Evolutionary conservation across 2,797 vertebrate species (phyloP).

Genomic region (Nyctibius grandis): DNA sequence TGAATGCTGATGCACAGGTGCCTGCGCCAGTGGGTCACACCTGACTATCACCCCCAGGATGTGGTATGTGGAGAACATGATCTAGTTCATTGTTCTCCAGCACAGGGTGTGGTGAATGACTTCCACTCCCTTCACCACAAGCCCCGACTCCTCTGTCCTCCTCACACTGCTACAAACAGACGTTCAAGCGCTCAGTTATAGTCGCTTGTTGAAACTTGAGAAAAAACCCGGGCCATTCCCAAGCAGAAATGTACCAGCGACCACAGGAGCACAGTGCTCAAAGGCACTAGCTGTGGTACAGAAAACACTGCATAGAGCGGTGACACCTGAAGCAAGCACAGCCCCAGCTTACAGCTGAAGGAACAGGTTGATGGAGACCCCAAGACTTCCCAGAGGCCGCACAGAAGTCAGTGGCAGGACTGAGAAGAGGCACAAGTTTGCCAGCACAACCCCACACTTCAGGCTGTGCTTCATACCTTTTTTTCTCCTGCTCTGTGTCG

Average conservation of each 20-base stretch:
- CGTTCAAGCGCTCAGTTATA: neutral
- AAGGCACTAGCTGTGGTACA: rapidly evolving
- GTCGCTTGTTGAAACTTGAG: neutral
- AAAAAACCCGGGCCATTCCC: neutral
- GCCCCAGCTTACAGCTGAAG: neutral
- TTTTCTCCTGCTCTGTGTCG: slow-evolving; percentile 69
- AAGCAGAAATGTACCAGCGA: rapidly evolving
- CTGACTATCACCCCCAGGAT: neutral
- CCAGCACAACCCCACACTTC: neutral
- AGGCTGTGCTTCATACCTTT: slow-evolving; percentile 68
- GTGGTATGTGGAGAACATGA: neutral
- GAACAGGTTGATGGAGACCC: neutral
- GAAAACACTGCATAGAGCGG: neutral
- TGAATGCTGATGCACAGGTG: neutral
- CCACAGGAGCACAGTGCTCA: neutral
- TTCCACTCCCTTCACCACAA: neutral
- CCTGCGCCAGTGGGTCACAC: neutral
- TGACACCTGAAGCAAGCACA: neutral
- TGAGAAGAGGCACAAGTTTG: neutral
- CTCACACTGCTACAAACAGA: neutral
- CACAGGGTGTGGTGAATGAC: neutral
- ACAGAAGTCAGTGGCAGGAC: neutral
- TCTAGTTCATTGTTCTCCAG: neutral
- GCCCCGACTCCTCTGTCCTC: neutral
- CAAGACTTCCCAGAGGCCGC: neutral